Evolutionary conservation across 2,113 vertebrate genomes (phyloP), one percentile per base, ranked within the genome.

Genomic region (Pica pica): DNA sequence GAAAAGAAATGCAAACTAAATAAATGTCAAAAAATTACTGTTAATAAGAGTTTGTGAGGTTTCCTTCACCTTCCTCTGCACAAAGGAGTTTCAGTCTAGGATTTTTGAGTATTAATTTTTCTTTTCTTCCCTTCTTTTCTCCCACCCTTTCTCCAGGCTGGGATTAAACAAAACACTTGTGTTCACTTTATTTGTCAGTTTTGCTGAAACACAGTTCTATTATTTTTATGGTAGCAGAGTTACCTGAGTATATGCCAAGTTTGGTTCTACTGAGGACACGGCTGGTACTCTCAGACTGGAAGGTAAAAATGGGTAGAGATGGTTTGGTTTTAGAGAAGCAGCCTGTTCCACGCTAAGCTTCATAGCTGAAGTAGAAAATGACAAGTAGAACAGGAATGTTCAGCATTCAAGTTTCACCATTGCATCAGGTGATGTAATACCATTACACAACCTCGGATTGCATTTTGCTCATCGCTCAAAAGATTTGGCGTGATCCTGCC

Each of bases 261-360:
- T 75, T 75, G 21, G 17, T 42, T 68, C 61, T 68, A 30, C 16
- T 35, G 41, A 68, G 27, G 26, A 35, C 8, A 12, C 0, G 64
- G 35, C 7, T 68, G 30, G 13, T 47, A 63, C 13, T 82, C 31
- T 55, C 26, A 61, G 33, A 18, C 16, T 7, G 4, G 27, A 85
- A 73, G 7, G 9, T 8, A 59, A 46, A 83, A 86, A 75, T 18
- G 2, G 21, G 21, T 30, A 89, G 46, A 90, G 63, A 59, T 17
- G 19, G 5, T 52, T 60, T 57, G 42, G 13, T 44, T 76, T 68
- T 63, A 47, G 37, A 59, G 26, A 76, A 86, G 21, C 23, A 80
- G 23, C 24, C 5, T 2, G 2, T 60, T 68, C 44, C 16, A 44
- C 0, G 0, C 20, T 46, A 44, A 73, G 7, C 27, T 68, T 90